phyloP scores from a whole-genome alignment of 2,888 invertebrate genomes.

The Sicus ferrugineus region DNA sequence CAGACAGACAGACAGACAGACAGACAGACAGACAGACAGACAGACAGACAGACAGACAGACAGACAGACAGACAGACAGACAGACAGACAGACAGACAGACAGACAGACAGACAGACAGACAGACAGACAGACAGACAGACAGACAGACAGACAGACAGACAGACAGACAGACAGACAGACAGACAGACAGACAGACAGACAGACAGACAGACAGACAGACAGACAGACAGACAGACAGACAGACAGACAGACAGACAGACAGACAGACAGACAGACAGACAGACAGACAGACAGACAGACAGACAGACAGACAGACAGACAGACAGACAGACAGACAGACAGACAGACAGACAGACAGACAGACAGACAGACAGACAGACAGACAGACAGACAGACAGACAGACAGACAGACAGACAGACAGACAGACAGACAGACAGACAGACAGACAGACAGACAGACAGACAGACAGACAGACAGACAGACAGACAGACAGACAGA shows the following conservation, averaged over 20 bases:
- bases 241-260: conserved; percentile 17
- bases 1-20: conserved; percentile 17
- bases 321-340: conserved; percentile 17
- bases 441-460: conserved; percentile 17
- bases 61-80: conserved; percentile 17
- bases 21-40: conserved; percentile 17
- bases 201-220: conserved; percentile 17
- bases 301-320: conserved; percentile 17
- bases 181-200: conserved; percentile 17
- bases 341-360: conserved; percentile 17
- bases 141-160: conserved; percentile 17
- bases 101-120: conserved; percentile 17
- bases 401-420: conserved; percentile 17
- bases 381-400: conserved; percentile 7
- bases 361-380: conserved; percentile 17
- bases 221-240: conserved; percentile 17
- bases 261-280: conserved; percentile 17
- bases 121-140: conserved; percentile 17
- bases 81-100: conserved; percentile 17
- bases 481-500: conserved; percentile 17
- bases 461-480: conserved; percentile 17
- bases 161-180: conserved; percentile 17
- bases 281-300: conserved; percentile 17
- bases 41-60: conserved; percentile 17
- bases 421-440: conserved; percentile 17